Percentiles rank a stretch among this genome's conserved stretches.
phyloP scores from a whole-genome alignment of 1,140 invertebrate species.

The Cryptotermes secundus region DNA sequence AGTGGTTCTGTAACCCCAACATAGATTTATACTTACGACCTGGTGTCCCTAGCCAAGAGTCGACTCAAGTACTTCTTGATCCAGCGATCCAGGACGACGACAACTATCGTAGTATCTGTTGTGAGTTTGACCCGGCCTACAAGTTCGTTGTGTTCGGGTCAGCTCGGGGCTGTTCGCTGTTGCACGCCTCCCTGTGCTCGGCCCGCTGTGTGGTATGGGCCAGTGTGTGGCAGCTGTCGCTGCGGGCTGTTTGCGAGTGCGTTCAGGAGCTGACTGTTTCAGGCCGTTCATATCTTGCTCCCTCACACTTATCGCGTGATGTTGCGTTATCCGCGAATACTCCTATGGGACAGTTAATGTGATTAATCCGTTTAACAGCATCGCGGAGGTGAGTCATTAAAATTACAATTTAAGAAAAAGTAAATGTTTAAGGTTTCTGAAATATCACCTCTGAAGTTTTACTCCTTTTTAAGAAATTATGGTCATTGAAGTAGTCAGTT shows the following conservation, averaged over 20 bases:
- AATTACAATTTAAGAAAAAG: background rate
- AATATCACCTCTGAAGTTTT: too few relatives aligned
- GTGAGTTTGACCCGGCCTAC: background rate
- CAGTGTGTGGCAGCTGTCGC: background rate
- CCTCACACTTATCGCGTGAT: background rate
- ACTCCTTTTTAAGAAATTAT: too few relatives aligned
- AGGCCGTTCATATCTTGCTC: background rate
- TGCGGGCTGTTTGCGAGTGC: background rate
- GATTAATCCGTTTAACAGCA: background rate
- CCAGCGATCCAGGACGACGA: background rate
- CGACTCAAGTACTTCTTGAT: constrained; percentile 19
- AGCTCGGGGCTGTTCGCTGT: background rate
- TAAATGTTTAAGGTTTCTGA: too few relatives aligned
- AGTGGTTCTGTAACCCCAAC: background rate
- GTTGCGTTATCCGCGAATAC: background rate
- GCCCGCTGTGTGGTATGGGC: background rate
- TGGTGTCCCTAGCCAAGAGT: background rate
- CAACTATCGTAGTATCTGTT: background rate
- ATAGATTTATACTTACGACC: background rate
- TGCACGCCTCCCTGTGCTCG: background rate
- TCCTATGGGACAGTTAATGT: background rate
- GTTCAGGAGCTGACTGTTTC: background rate
- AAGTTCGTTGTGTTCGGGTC: background rate
- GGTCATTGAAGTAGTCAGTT: too few relatives aligned
- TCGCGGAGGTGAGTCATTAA: background rate